phyloP scores from a whole-genome alignment of 1,140 invertebrate genomes.

The Microplitis mediator region DNA sequence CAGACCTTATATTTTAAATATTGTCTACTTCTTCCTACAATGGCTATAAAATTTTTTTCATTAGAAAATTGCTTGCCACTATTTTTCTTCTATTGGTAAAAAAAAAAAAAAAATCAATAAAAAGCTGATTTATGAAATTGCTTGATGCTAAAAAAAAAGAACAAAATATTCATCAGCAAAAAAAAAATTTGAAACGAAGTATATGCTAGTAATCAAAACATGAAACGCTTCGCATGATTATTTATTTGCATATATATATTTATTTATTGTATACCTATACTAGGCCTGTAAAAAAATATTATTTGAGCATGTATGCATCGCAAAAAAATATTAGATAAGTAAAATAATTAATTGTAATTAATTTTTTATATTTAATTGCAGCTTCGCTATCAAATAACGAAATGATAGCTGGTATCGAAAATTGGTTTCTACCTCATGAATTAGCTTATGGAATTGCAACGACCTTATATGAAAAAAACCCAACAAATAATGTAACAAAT shows the following conservation, averaged over 20 bases:
- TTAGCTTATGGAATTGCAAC: slow-evolving; percentile 74
- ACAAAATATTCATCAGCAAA: neutral
- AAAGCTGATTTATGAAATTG: too few relatives aligned
- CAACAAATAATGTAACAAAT: slow-evolving; percentile 74
- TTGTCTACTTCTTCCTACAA: too few relatives aligned
- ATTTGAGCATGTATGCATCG: neutral
- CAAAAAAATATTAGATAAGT: neutral
- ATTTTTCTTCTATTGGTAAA: too few relatives aligned
- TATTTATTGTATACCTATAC: too few relatives aligned
- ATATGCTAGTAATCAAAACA: too few relatives aligned
- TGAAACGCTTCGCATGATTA: neutral
- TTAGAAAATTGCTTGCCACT: too few relatives aligned
- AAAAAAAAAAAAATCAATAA: too few relatives aligned
- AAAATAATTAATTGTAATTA: neutral
- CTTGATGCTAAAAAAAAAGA: too few relatives aligned
- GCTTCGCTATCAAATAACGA: slow-evolving; percentile 38
- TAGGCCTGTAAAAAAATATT: too few relatives aligned
- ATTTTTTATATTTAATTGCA: slow-evolving; percentile 20
- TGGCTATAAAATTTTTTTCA: too few relatives aligned
- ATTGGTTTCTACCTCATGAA: slow-evolving; percentile 72
- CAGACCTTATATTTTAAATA: too few relatives aligned
- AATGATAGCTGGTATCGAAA: slow-evolving; percentile 67
- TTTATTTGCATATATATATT: neutral
- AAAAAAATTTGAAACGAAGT: neutral
- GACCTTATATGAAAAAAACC: slow-evolving; percentile 81